Conservation (phyloP, 2,113 vertebrate species). For the Gobius niger region DNA sequence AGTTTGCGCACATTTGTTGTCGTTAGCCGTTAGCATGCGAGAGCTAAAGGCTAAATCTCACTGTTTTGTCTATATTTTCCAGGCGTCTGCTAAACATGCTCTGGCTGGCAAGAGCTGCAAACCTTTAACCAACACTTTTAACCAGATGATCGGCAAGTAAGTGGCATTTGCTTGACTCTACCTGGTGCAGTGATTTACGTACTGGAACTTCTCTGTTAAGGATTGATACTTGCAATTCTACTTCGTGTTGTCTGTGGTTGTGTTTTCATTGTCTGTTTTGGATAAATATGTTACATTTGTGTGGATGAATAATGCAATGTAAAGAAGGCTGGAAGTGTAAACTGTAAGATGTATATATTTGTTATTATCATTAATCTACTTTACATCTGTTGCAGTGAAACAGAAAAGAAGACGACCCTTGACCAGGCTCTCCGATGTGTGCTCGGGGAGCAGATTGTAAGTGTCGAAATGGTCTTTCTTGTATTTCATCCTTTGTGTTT, state of each 20-base stretch:
- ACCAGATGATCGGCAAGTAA: slow-evolving; percentile 91
- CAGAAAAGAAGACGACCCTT: slow-evolving; percentile 94
- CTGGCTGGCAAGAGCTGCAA: slow-evolving; percentile 84
- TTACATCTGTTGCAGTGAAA: slow-evolving; percentile 81
- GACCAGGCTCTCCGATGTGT: slow-evolving; percentile 92
- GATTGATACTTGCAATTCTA: too few species aligned
- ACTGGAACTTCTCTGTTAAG: too few species aligned
- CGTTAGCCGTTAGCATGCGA: slow-evolving; percentile 45
- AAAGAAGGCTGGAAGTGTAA: too few species aligned
- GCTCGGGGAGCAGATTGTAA: slow-evolving; percentile 94
- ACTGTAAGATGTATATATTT: not conserved
- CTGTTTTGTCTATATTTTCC: slow-evolving; percentile 4
- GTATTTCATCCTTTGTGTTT: rapidly evolving
- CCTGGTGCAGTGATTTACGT: too few species aligned
- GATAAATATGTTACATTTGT: too few species aligned
- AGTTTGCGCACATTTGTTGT: not conserved
- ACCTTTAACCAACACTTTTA: slow-evolving; percentile 81
- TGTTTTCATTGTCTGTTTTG: too few species aligned
- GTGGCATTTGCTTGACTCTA: slow-evolving; percentile 13
- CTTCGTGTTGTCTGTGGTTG: too few species aligned
- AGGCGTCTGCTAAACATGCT: slow-evolving; percentile 86
- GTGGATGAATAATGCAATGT: too few species aligned
- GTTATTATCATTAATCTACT: not conserved
- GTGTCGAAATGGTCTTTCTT: slow-evolving; percentile 18
- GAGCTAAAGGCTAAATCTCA: slow-evolving; percentile 13